Percentiles rank a stretch among this genome's conserved stretches.
phyloP scores from a whole-genome alignment of 2,797 vertebrate genomes.

The Enteromius unitaeniatus region DNA sequence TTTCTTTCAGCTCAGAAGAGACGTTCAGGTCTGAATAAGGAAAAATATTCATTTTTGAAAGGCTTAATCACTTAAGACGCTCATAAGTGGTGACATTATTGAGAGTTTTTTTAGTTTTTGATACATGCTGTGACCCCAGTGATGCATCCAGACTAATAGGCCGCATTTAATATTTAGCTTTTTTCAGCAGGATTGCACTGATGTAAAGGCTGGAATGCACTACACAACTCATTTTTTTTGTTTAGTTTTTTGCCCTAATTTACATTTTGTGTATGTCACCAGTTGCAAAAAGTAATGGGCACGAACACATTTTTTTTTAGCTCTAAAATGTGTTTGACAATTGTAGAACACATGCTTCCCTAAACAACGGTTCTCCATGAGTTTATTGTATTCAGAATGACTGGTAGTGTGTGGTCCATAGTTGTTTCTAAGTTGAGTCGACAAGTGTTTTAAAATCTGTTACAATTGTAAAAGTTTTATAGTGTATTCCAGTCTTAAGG shows the following conservation, averaged over 20 bases:
- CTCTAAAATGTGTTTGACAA: neutral
- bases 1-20: conserved; percentile 62
- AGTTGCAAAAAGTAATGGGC: neutral
- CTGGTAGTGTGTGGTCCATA: neutral
- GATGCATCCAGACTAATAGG: conserved; percentile 4
- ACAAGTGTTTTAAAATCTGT: neutral
- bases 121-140: neutral
- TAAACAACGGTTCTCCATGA: neutral
- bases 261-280: neutral
- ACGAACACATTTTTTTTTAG: no score
- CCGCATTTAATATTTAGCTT: neutral
- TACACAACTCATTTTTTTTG: neutral
- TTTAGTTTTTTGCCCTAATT: neutral
- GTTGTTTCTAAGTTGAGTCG: neutral
- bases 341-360: neutral
- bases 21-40: neutral
- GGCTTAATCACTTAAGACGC: neutral
- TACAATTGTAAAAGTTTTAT: neutral
- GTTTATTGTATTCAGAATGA: neutral
- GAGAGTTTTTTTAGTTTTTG: neutral
- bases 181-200: neutral
- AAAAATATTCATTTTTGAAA: neutral
- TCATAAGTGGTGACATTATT: neutral
- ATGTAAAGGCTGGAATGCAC: neutral
- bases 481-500: neutral